Evolutionary conservation across 1,140 invertebrate species (phyloP), one percentile per base, ranked within the genome.

Genomic region (Drosophila triauraria): DNA sequence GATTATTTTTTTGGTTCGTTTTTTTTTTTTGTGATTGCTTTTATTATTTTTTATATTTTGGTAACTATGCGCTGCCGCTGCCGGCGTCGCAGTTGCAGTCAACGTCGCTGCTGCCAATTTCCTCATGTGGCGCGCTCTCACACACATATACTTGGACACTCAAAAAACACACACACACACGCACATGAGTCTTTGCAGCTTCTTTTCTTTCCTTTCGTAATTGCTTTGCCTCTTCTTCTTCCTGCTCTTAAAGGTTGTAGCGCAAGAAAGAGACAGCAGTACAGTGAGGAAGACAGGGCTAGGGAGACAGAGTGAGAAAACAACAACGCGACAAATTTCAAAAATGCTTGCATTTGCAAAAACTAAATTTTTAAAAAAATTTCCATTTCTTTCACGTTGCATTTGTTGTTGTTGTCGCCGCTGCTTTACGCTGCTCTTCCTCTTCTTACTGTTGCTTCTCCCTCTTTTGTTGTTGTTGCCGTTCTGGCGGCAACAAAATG

Each of bases 331-430:
- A 62, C 79, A 61, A 64, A 64, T 44, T 69, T 74, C 56, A 30
- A 78, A 56, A 79, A 69, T 80, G 76, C 80, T 56, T 76, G 63
- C 46, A 65, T 76, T 64, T 80, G 81, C 82, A 80, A 71, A 83
- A 83, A 56, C 23, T 43, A 51, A 63, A 56, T 27, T 38, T 12
- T 35, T 44, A 32, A 32, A 15, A 50, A 50, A 65, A 69, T 85
- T 69, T 78, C 46, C 25, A 63, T 75, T 81, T 78, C 56, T 70
- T 85, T 75, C 82, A 84, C 82, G 64, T 69, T 85, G 57, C 65
- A 75, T 51, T 64, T 63, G 67, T 32, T 61, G 63, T 69, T 68
- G 57, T 32, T 67, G 54, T 50, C 48, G 69, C 57, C 51, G 56
- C 63, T 60, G 35, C 50, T 75, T 15, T 27, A 70, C 8, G n/a